These are phyloP conservation scores for Pelagia noctiluca DNA, from an alignment of 30 jellyfish, hydroid and myxozoan genomes.

Conservation along the genomic window DNA sequence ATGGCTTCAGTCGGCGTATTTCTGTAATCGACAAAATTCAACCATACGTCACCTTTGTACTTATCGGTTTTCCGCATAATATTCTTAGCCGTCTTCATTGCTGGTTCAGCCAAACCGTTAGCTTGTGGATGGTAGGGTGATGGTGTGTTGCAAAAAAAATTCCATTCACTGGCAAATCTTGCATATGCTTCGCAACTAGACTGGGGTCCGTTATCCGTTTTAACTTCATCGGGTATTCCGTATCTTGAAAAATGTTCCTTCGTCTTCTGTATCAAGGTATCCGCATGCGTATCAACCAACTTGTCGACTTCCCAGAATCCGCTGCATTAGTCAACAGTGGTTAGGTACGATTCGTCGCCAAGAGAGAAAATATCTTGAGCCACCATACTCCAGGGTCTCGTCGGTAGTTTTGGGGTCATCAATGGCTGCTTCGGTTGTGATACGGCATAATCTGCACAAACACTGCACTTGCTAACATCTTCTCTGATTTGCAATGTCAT, in stretches of 20 bases:
- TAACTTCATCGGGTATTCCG: constrained; percentile 20
- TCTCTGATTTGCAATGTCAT: no score
- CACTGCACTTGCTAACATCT: no score
- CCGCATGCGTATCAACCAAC: not conserved
- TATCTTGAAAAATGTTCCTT: constrained; percentile 24
- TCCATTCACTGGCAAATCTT: not conserved
- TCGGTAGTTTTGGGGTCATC: constrained; percentile 2
- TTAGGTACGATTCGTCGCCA: constrained; percentile 3
- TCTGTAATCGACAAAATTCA: no score
- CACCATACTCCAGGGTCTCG: not conserved
- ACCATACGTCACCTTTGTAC: no score
- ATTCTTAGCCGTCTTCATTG: no score
- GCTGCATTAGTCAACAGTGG: not conserved
- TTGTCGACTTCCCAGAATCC: constrained; percentile 15
- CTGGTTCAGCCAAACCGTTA: no score
- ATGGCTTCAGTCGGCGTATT: no score
- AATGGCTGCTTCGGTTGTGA: constrained; percentile 18
- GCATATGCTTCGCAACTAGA: not conserved
- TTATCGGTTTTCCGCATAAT: no score
- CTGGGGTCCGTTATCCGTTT: constrained; percentile 25
- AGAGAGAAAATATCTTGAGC: constrained; percentile 13
- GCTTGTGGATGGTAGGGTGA: no score
- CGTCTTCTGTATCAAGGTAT: constrained; percentile 4
- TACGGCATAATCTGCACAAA: not conserved
- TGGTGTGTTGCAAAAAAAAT: not conserved